A percentile compares a stretch with the other conserved stretches of the same genome.
These are phyloP conservation scores for Heliopora coerulea DNA, from an alignment of 92 coral and sea anemone species.

Conservation along the genomic window DNA sequence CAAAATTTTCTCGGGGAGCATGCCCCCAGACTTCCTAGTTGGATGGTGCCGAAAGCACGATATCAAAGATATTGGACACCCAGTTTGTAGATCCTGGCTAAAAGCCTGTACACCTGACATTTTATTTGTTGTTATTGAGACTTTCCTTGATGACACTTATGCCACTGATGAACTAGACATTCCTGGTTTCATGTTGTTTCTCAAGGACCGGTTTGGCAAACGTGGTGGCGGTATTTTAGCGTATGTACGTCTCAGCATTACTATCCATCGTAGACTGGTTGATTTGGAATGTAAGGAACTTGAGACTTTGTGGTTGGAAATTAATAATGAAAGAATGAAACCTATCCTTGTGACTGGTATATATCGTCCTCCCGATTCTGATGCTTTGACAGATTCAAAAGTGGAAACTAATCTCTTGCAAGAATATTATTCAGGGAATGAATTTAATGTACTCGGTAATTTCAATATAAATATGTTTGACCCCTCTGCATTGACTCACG, in stretches of 20 bases:
- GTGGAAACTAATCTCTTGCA: constrained; percentile 31
- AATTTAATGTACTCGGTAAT: constrained; percentile 34
- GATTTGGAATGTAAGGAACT: constrained; percentile 9
- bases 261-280: constrained; percentile 18
- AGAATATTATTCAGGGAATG: constrained; percentile 32
- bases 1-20: too few relatives aligned
- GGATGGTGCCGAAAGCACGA: too few relatives aligned
- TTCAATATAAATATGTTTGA: constrained; percentile 37
- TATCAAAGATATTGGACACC: too few relatives aligned
- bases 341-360: constrained; percentile 32
- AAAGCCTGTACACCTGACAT: constrained; percentile 33
- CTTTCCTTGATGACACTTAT: constrained; percentile 8
- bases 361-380: constrained; percentile 15
- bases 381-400: constrained; percentile 9
- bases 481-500: constrained; percentile 24
- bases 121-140: constrained; percentile 6
- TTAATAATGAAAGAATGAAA: constrained; percentile 14
- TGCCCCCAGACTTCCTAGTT: too few relatives aligned
- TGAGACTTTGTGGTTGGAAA: constrained; percentile 25
- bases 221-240: constrained; percentile 34
- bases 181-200: constrained; percentile 25
- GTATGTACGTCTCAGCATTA: constrained; percentile 4
- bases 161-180: constrained; percentile 20
- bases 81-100: too few relatives aligned
- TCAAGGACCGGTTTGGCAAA: constrained; percentile 28